A percentile compares a stretch with the other conserved stretches of the same genome.
phyloP scores from a whole-genome alignment of 2,888 invertebrate genomes.

The Copidosoma aretas region DNA sequence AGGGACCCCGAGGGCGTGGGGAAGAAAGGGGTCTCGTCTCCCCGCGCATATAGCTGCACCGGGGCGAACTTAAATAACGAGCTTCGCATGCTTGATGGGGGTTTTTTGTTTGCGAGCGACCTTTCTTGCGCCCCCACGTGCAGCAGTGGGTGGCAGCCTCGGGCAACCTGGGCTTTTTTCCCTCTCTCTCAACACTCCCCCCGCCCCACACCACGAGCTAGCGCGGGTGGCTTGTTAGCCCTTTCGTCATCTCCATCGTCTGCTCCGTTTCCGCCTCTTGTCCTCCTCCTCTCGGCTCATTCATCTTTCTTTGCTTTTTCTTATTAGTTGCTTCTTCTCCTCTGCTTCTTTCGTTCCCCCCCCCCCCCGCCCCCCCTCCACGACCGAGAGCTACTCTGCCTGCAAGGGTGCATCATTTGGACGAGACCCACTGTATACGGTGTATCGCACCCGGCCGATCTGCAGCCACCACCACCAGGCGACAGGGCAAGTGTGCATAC shows the following conservation, averaged over 20 bases:
- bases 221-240: constrained; percentile 31
- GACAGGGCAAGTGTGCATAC: constrained; percentile 13
- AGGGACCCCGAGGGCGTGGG: not conserved
- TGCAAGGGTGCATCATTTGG: not conserved
- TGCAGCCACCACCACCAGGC: not conserved
- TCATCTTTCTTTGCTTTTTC: constrained; percentile 30
- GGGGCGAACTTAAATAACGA: constrained; percentile 45
- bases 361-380: not conserved
- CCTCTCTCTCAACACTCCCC: not conserved
- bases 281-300: constrained; percentile 13
- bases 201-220: constrained; percentile 4
- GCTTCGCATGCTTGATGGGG: constrained; percentile 44
- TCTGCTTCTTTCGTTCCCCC: not conserved
- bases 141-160: not conserved
- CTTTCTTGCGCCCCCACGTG: constrained; percentile 2
- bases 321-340: not conserved
- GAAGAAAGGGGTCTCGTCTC: not conserved
- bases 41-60: not conserved
- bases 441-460: too few species aligned
- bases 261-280: not conserved
- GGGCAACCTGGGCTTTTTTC: constrained; percentile 20
- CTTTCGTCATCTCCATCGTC: not conserved
- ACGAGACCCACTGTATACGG: too few species aligned
- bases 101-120: constrained; percentile 44
- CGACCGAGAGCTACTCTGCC: constrained; percentile 7